Evolutionary conservation across 2,888 invertebrate species (phyloP).

Genomic region (Panzeria rudis): DNA sequence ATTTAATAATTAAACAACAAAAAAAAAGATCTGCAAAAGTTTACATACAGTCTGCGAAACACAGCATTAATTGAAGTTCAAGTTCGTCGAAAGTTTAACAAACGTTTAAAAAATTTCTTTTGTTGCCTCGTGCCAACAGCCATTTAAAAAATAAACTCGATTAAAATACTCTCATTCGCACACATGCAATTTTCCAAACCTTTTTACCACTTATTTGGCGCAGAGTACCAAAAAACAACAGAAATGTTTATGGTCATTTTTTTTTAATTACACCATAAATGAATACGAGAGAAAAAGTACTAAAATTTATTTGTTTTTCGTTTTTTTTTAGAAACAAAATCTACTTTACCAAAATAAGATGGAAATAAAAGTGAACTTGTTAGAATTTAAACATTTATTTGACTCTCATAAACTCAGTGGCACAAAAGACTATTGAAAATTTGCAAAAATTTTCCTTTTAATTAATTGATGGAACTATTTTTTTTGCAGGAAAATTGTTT

Average conservation of each 20-base stretch:
- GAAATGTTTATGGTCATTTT: constrained; percentile 65
- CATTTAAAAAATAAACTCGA: constrained; percentile 64
- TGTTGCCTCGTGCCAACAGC: constrained; percentile 56
- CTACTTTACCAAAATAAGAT: constrained; percentile 20
- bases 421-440: constrained; percentile 17
- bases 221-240: constrained; percentile 3
- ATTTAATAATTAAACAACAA: constrained; percentile 32
- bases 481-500: background rate
- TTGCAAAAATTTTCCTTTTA: constrained; percentile 1
- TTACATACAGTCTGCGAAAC: constrained; percentile 50
- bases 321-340: background rate
- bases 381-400: constrained; percentile 23
- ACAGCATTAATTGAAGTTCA: constrained; percentile 68
- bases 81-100: constrained; percentile 70
- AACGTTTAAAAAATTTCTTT: constrained; percentile 56
- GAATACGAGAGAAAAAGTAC: constrained; percentile 45
- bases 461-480: constrained; percentile 20
- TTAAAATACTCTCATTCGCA: constrained; percentile 56
- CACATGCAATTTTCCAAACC: constrained; percentile 33
- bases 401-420: background rate
- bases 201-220: constrained; percentile 38
- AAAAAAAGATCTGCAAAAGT: constrained; percentile 25
- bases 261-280: constrained; percentile 56
- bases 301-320: constrained; percentile 18
- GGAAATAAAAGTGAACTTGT: constrained; percentile 40